A percentile compares a stretch with the other conserved stretches of the same genome.
phyloP scores from a whole-genome alignment of 1,140 invertebrate genomes.

The Xylocopa sonorina region DNA sequence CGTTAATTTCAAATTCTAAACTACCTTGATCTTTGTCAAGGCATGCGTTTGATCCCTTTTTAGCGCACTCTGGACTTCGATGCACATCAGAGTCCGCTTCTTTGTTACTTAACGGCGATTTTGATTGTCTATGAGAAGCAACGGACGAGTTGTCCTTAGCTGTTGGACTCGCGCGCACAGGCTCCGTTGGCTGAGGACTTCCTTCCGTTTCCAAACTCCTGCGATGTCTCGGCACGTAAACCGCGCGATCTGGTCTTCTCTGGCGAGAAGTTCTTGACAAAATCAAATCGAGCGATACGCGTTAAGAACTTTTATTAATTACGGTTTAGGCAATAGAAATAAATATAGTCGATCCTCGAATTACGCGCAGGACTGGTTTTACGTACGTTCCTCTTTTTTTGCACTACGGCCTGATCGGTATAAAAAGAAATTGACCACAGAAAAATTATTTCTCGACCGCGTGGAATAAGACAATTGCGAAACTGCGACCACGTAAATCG shows the following conservation, averaged over 20 bases:
- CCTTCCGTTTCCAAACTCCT: slow-evolving; percentile 82
- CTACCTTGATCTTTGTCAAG: neutral
- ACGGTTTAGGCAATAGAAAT: no score
- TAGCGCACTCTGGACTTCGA: neutral
- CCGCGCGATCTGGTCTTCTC: slow-evolving; percentile 88
- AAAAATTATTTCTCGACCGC: no score
- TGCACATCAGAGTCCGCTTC: neutral
- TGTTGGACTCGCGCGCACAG: neutral
- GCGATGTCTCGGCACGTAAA: slow-evolving; percentile 89
- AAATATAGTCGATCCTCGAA: no score
- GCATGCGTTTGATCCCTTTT: slow-evolving; percentile 21
- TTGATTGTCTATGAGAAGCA: slow-evolving; percentile 24
- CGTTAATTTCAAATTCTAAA: slow-evolving; percentile 3
- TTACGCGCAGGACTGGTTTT: no score
- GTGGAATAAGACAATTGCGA: no score
- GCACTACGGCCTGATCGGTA: no score
- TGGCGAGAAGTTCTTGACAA: slow-evolving; percentile 75
- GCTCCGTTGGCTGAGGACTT: slow-evolving; percentile 31
- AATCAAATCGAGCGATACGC: neutral
- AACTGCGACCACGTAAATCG: no score
- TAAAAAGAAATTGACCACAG: no score
- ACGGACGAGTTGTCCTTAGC: neutral
- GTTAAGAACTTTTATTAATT: neutral
- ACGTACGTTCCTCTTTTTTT: no score
- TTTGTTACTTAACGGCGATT: slow-evolving; percentile 29